These are phyloP conservation scores for Metallyticus violacea DNA, from an alignment of 2,888 invertebrate genomes.

Conservation along the genomic window DNA sequence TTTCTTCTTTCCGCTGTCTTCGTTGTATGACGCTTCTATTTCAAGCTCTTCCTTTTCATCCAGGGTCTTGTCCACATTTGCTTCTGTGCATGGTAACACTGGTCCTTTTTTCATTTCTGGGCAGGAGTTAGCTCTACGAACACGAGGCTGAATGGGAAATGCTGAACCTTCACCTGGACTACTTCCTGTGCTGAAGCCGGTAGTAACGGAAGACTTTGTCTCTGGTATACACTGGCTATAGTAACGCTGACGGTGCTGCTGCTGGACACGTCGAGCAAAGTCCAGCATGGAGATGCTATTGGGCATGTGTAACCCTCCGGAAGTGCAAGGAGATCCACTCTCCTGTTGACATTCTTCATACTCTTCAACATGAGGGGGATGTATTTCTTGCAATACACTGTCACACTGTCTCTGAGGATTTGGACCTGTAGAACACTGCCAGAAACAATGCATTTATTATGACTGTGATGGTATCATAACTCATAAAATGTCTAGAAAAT, in stretches of 20 bases:
- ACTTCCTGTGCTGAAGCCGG: conserved; percentile 43
- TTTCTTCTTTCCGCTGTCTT: neutral
- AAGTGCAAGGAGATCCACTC: conserved; percentile 52
- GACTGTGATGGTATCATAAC: neutral
- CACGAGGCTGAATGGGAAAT: conserved; percentile 41
- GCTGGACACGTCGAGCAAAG: conserved; percentile 53
- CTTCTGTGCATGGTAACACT: conserved; percentile 35
- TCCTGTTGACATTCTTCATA: conserved; percentile 39
- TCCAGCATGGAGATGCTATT: conserved; percentile 55
- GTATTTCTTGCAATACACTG: conserved; percentile 45
- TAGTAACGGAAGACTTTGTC: conserved; percentile 32
- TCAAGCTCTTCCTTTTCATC: conserved; percentile 46
- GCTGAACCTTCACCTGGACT: conserved; percentile 47
- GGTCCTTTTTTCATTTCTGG: conserved; percentile 56
- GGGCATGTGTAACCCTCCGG: conserved; percentile 61
- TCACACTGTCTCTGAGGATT: conserved; percentile 42
- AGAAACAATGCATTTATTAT: neutral
- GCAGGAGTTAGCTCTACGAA: conserved; percentile 64
- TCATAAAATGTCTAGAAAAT: no score
- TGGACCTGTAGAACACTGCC: neutral
- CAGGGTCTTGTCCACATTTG: conserved; percentile 37
- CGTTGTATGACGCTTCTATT: neutral
- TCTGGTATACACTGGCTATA: conserved; percentile 63
- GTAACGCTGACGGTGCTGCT: conserved; percentile 52
- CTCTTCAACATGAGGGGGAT: conserved; percentile 39